Evolutionary conservation across 2,797 vertebrate genomes (phyloP).

Genomic region (Pseudocheirus occidentalis): DNA sequence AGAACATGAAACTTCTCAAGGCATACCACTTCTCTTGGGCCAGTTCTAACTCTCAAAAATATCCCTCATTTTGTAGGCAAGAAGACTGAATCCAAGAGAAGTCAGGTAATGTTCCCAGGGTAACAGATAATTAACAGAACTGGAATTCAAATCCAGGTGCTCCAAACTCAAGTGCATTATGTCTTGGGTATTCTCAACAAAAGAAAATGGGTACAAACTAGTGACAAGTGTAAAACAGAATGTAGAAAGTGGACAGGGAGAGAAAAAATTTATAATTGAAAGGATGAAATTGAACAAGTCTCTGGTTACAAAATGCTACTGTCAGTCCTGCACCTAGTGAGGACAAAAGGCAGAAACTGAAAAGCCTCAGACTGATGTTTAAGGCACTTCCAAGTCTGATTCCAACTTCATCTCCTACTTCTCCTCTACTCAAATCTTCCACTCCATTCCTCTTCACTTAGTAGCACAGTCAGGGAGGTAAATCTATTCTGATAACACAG

Average conservation of each 20-base stretch:
- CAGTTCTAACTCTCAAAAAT: background rate
- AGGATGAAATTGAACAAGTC: background rate
- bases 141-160: background rate
- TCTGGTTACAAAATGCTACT: background rate
- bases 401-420: background rate
- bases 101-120: background rate
- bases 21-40: background rate
- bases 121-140: background rate
- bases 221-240: background rate
- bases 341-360: background rate
- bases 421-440: background rate
- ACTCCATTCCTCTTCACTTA: background rate
- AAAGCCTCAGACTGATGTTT: background rate
- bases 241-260: background rate
- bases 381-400: background rate
- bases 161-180: background rate
- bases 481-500: background rate
- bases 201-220: background rate
- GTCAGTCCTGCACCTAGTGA: background rate
- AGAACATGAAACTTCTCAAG: background rate
- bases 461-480: background rate
- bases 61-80: background rate
- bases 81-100: background rate
- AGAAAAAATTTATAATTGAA: background rate
- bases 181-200: background rate